Conservation (phyloP, 2,888 invertebrate species). For the Oeneis ivallda region DNA sequence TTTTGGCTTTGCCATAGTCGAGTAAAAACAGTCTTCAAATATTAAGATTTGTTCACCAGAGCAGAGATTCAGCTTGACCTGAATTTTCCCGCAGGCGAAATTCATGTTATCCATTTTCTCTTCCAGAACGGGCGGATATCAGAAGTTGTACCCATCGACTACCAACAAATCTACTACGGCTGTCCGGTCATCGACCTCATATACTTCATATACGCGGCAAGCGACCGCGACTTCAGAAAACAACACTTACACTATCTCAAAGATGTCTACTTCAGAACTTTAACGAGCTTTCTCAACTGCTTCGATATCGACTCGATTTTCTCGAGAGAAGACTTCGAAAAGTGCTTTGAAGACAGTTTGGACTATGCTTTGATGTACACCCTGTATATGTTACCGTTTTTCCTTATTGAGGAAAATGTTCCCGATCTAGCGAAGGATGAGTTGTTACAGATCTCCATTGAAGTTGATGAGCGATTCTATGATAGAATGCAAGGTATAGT, state of each 20-base stretch:
- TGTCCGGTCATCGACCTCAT: conserved; percentile 48
- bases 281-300: conserved; percentile 45
- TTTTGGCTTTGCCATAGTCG: no score
- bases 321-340: conserved; percentile 51
- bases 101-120: conserved; percentile 3
- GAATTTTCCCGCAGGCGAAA: not conserved
- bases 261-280: conserved; percentile 47
- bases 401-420: conserved; percentile 44
- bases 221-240: conserved; percentile 47
- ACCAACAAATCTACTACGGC: conserved; percentile 48
- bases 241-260: conserved; percentile 48
- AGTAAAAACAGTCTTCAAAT: no score
- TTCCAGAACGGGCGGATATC: conserved; percentile 50
- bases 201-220: conserved; percentile 46
- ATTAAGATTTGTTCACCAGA: no score
- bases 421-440: conserved; percentile 46
- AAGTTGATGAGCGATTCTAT: conserved; percentile 43
- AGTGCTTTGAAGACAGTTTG: conserved; percentile 44
- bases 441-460: conserved; percentile 40
- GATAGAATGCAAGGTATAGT: conserved; percentile 45
- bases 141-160: conserved; percentile 52
- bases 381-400: conserved; percentile 45
- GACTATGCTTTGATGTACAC: conserved; percentile 51
- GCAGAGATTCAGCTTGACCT: not conserved
- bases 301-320: conserved; percentile 48